phyloP scores from a whole-genome alignment of 2,888 invertebrate genomes.

The Pristionchus mayeri region DNA sequence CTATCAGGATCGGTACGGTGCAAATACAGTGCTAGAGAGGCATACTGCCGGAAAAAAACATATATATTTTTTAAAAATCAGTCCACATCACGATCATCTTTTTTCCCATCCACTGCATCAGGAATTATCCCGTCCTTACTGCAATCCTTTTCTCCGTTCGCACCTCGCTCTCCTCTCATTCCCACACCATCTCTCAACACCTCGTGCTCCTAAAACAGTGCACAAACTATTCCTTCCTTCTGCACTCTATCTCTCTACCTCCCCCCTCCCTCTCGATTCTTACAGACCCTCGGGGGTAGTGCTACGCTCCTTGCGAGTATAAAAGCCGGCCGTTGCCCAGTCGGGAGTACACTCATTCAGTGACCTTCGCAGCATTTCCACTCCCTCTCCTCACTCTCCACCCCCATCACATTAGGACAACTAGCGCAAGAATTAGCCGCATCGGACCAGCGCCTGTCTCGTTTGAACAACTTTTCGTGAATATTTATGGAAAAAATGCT shows the following conservation, averaged over 20 bases:
- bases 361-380: not conserved
- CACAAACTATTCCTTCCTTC: not conserved
- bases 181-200: not conserved
- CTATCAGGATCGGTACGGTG: not conserved
- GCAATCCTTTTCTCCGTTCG: not conserved
- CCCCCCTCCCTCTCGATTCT: not conserved
- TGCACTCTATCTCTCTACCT: not conserved
- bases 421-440: no score
- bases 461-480: no score
- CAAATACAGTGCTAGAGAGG: not conserved
- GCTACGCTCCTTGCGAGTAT: not conserved
- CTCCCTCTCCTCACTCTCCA: not conserved
- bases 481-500: no score
- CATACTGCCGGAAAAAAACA: not conserved
- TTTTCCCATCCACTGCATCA: no score
- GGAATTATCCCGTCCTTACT: not conserved
- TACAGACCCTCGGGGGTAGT: not conserved
- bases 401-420: no score
- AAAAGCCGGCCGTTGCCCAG: not conserved
- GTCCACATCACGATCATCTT: no score
- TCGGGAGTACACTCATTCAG: slow-evolving; percentile 11
- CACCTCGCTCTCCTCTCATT: no score
- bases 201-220: no score
- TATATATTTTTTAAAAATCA: no score
- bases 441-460: no score